Base-by-base conservation (phyloP, 2,888 invertebrate genomes). In the Ophraella communa region DNA sequence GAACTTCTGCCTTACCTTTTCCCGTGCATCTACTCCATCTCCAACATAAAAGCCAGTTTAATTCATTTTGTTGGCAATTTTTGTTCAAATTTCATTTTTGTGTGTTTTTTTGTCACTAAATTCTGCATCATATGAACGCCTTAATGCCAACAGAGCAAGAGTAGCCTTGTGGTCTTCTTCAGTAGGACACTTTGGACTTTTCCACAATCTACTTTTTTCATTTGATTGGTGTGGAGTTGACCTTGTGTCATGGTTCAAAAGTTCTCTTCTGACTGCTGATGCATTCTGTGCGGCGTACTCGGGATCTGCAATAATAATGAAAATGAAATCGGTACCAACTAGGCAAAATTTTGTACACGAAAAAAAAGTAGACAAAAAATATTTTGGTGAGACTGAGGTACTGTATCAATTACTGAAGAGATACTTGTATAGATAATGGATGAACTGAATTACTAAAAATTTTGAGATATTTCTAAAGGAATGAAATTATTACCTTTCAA, bases 41-140 rank as follows among this genome's bases (percentile, higher is more conserved):
- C 55, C 55, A 23, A 55, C 21, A 14, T 20, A 54, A 54, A 54
- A 54, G 21, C 42, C 55, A 39, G 55, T 55, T 55, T 55, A 42
- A 42, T 55, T 42, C 55, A 55, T 27, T 39, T 55, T 55, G 21
- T 39, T 35, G 24, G 42, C 55, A 39, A 55, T 42, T 39, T 55
- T 55, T 55, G 21, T 42, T 42, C 42, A 55, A 30, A 30, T 30
- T 30, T n/a, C n/a, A n/a, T n/a, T n/a, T n/a, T 8, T 30, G 30
- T 30, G 30, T 30, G 4, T 30, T 30, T 30, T 42, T n/a, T n/a
- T n/a, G n/a, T n/a, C n/a, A n/a, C n/a, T n/a, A n/a, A n/a, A n/a
- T n/a, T n/a, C n/a, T n/a, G n/a, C n/a, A n/a, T n/a, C n/a, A n/a
- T n/a, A n/a, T n/a, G n/a, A n/a, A n/a, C n/a, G n/a, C n/a, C n/a